Percentiles rank a stretch among this genome's conserved stretches.
Evolutionary conservation across 1,140 invertebrate genomes (phyloP).

Genomic region (Drosophila tristis): DNA sequence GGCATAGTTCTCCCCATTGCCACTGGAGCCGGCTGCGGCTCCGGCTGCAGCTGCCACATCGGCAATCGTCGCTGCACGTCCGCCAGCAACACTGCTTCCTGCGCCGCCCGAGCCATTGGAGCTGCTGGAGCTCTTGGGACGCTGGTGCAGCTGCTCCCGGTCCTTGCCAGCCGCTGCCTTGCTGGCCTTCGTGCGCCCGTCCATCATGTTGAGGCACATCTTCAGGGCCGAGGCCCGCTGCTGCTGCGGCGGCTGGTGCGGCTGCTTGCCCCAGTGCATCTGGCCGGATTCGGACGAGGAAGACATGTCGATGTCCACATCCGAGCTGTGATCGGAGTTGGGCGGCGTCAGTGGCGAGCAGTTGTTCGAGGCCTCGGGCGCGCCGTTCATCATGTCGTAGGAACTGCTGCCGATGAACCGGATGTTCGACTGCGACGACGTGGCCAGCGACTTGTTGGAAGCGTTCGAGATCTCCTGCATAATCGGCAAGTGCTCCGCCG

Average conservation of each 20-base stretch:
- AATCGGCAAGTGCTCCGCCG: conserved; percentile 55
- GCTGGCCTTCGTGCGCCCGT: conserved; percentile 82
- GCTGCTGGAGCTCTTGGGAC: conserved; percentile 46
- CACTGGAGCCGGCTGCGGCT: not conserved
- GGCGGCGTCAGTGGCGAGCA: conserved; percentile 87
- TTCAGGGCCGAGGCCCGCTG: conserved; percentile 62
- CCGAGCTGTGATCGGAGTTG: conserved; percentile 90
- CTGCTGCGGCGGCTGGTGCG: conserved; percentile 32
- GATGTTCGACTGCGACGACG: conserved; percentile 63
- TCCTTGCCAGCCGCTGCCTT: conserved; percentile 70
- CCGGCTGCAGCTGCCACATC: not conserved
- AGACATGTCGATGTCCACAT: conserved; percentile 86
- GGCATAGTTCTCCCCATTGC: conserved; percentile 88
- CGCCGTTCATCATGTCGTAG: conserved; percentile 62
- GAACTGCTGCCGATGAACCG: conserved; percentile 77
- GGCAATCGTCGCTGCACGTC: not conserved
- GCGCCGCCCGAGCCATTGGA: conserved; percentile 55
- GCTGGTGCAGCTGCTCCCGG: conserved; percentile 40
- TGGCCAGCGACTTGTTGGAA: conserved; percentile 58
- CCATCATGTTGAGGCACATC: conserved; percentile 75
- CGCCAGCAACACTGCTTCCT: not conserved
- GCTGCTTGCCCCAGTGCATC: conserved; percentile 65
- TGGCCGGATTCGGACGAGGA: conserved; percentile 84
- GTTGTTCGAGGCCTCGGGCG: conserved; percentile 68
- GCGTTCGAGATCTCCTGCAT: conserved; percentile 81